Evolutionary conservation across 1,140 invertebrate species (phyloP).

Genomic region (Marisa cornuarietis): DNA sequence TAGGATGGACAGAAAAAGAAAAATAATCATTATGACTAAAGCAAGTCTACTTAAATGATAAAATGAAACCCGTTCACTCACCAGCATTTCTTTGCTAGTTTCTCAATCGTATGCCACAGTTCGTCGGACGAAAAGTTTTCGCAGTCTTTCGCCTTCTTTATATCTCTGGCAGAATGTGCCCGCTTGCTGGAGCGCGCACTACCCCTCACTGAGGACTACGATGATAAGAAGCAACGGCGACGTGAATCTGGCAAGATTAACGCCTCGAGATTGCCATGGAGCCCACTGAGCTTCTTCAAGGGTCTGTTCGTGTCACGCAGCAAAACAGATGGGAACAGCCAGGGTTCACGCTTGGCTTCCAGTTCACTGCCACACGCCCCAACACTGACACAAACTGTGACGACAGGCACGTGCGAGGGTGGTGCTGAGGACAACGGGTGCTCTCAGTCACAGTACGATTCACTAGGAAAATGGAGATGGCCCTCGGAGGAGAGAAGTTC

Average conservation of each 20-base stretch:
- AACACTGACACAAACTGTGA: background rate
- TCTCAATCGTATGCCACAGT: background rate
- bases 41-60: background rate
- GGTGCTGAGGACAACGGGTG: no score
- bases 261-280: background rate
- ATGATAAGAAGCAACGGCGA: background rate
- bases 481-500: no score
- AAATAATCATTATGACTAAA: background rate
- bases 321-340: background rate
- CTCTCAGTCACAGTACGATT: background rate
- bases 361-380: background rate
- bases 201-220: background rate
- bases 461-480: background rate
- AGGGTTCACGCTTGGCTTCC: background rate
- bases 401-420: background rate
- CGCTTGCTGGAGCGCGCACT: background rate
- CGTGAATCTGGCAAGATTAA: no score
- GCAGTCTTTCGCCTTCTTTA: background rate
- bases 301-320: background rate
- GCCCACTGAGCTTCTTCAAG: constrained; percentile 10
- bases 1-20: background rate
- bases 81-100: background rate
- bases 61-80: background rate
- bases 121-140: background rate
- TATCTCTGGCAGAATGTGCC: constrained; percentile 4